phyloP scores from a whole-genome alignment of 2,113 vertebrate species.

The Ochotona princeps region DNA sequence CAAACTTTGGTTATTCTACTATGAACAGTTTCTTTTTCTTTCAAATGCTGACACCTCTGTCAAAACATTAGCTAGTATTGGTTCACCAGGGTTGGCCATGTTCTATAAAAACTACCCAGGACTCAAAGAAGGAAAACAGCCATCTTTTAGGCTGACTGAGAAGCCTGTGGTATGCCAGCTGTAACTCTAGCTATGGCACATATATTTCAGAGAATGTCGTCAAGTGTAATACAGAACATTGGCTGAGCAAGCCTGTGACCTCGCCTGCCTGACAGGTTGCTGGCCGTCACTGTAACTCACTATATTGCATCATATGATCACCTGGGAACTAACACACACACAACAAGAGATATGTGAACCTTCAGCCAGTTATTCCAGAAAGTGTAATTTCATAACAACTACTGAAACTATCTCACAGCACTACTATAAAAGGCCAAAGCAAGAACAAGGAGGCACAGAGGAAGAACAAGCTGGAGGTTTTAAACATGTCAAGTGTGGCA shows the following conservation, averaged over 20 bases:
- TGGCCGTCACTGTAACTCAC: background rate
- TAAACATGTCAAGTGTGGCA: constrained; percentile 39
- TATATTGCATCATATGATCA: constrained; percentile 39
- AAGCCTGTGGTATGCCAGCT: background rate
- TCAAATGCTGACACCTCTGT: constrained; percentile 49
- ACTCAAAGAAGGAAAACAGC: constrained; percentile 55
- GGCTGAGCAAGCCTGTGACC: constrained; percentile 28
- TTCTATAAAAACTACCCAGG: constrained; percentile 63
- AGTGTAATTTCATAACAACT: constrained; percentile 35
- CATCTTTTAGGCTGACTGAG: constrained; percentile 58
- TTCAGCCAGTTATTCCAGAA: constrained; percentile 35
- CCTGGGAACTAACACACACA: constrained; percentile 53
- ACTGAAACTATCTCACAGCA: background rate
- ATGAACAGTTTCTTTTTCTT: constrained; percentile 63
- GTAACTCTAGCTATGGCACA: constrained; percentile 41
- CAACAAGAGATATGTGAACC: constrained; percentile 32
- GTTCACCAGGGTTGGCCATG: background rate
- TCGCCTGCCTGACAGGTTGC: constrained; percentile 32
- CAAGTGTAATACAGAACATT: constrained; percentile 41
- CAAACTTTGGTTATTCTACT: constrained; percentile 49
- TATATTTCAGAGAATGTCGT: constrained; percentile 51
- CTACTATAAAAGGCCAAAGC: constrained; percentile 38
- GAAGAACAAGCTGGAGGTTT: constrained; percentile 37
- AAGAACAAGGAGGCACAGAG: constrained; percentile 16
- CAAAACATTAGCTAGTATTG: background rate